Percentiles rank a stretch among this genome's conserved stretches.
phyloP scores from a whole-genome alignment of 2,888 invertebrate genomes.

The Julus scanicus region DNA sequence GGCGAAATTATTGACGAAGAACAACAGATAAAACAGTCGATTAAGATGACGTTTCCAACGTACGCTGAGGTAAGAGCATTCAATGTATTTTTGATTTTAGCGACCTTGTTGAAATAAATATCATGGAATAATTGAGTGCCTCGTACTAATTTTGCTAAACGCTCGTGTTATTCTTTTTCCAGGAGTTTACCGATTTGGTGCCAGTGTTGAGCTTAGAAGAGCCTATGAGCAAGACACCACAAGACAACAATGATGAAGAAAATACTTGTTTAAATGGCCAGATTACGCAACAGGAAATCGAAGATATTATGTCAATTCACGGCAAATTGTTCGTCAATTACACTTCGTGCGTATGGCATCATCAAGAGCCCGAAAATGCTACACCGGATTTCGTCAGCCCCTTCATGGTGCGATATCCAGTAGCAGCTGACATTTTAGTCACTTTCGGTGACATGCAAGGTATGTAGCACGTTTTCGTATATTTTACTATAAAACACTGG shows the following conservation, averaged over 20 bases:
- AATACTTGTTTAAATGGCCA: background rate
- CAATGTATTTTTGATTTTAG: background rate
- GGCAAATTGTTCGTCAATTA: slow-evolving; percentile 48
- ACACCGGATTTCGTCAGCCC: slow-evolving; percentile 15
- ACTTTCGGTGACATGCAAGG: slow-evolving; percentile 49
- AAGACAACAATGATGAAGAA: background rate
- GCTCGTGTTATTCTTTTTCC: background rate
- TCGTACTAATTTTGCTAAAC: background rate
- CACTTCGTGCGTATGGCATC: slow-evolving; percentile 39
- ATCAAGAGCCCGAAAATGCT: background rate
- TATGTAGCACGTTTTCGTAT: background rate
- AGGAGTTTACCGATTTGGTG: slow-evolving; percentile 55
- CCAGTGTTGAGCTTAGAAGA: slow-evolving; percentile 25
- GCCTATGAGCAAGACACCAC: background rate
- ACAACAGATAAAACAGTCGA: slow-evolving; percentile 64
- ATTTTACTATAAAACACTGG: slow-evolving; percentile 12
- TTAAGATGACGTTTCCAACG: slow-evolving; percentile 65
- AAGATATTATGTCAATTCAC: slow-evolving; percentile 52
- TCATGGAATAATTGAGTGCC: background rate
- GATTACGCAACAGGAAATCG: slow-evolving; percentile 50
- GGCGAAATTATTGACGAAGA: slow-evolving; percentile 66
- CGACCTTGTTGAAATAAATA: background rate
- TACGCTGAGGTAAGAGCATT: slow-evolving; percentile 65
- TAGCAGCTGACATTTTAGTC: slow-evolving; percentile 52
- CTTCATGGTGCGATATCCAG: slow-evolving; percentile 52